Conservation (phyloP, 2,888 invertebrate genomes). For the Carcina quercana region DNA sequence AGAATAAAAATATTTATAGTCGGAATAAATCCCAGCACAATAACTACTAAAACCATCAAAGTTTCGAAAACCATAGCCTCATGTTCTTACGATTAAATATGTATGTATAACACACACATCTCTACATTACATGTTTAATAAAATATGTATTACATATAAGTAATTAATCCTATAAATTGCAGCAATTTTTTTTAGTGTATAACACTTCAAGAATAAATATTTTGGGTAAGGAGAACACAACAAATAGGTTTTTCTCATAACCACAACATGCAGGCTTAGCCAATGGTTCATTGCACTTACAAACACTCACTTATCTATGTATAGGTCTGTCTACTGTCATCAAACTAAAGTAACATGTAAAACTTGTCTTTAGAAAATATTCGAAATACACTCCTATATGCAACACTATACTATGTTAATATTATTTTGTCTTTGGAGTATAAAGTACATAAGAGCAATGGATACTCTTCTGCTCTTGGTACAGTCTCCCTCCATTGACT, state of each 20-base stretch:
- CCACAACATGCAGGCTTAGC: slow-evolving; percentile 61
- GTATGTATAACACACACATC: slow-evolving; percentile 21
- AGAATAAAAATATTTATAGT: slow-evolving; percentile 36
- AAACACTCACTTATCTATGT: slow-evolving; percentile 35
- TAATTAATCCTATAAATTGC: slow-evolving; percentile 38
- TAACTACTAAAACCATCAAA: slow-evolving; percentile 21
- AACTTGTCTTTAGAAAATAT: slow-evolving; percentile 38
- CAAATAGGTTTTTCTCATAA: slow-evolving; percentile 46
- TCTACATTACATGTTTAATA: slow-evolving; percentile 24
- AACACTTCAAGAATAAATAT: slow-evolving; percentile 56
- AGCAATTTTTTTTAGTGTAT: slow-evolving; percentile 52
- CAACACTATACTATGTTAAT: slow-evolving; percentile 19
- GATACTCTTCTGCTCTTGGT: slow-evolving; percentile 34
- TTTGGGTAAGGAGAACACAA: slow-evolving; percentile 47
- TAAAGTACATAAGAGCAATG: slow-evolving; percentile 39
- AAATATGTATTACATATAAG: slow-evolving; percentile 13
- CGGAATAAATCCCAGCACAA: slow-evolving; percentile 19
- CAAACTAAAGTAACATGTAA: slow-evolving; percentile 33
- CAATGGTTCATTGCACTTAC: slow-evolving; percentile 63
- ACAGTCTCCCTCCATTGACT: slow-evolving; percentile 42
- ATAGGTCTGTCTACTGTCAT: slow-evolving; percentile 25
- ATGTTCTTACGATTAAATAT: slow-evolving; percentile 29
- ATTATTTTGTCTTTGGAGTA: slow-evolving; percentile 46
- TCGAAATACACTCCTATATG: slow-evolving; percentile 32
- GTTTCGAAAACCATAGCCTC: slow-evolving; percentile 41